Conservation (phyloP, 2,888 invertebrate genomes). For the Aradus depressus region DNA sequence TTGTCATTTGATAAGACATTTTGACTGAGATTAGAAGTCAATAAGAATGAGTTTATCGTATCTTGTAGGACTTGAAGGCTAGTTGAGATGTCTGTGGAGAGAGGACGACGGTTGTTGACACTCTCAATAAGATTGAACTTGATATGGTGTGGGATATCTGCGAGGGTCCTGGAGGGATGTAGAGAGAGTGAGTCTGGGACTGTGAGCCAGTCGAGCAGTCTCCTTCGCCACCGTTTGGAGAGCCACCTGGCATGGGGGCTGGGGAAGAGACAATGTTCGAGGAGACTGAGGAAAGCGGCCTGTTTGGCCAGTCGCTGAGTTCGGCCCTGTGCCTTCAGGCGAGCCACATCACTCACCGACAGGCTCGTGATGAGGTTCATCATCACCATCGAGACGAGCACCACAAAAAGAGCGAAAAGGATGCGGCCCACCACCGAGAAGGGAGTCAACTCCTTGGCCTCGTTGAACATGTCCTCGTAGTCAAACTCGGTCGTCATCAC, state of each 20-base stretch:
- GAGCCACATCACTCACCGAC: slow-evolving; percentile 48
- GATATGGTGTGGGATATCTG: too few species aligned
- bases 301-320: slow-evolving; percentile 45
- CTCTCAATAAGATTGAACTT: too few species aligned
- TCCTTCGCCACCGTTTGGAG: neutral
- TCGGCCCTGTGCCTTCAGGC: slow-evolving; percentile 45
- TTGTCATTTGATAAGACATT: too few species aligned
- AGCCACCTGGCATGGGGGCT: too few species aligned
- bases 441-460: slow-evolving; percentile 35
- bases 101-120: too few species aligned
- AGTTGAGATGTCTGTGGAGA: too few species aligned
- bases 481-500: slow-evolving; percentile 52
- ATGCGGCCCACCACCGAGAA: slow-evolving; percentile 41
- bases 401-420: slow-evolving; percentile 44
- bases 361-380: slow-evolving; percentile 50
- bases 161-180: too few species aligned
- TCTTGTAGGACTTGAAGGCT: too few species aligned
- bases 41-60: too few species aligned
- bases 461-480: slow-evolving; percentile 41
- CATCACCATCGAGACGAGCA: slow-evolving; percentile 46
- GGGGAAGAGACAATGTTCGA: slow-evolving; percentile 42
- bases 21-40: too few species aligned
- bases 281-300: slow-evolving; percentile 43
- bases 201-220: too few species aligned
- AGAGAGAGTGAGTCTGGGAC: too few species aligned